Conservation (phyloP, 2,888 invertebrate genomes). For the Cheilosia vernalis region DNA sequence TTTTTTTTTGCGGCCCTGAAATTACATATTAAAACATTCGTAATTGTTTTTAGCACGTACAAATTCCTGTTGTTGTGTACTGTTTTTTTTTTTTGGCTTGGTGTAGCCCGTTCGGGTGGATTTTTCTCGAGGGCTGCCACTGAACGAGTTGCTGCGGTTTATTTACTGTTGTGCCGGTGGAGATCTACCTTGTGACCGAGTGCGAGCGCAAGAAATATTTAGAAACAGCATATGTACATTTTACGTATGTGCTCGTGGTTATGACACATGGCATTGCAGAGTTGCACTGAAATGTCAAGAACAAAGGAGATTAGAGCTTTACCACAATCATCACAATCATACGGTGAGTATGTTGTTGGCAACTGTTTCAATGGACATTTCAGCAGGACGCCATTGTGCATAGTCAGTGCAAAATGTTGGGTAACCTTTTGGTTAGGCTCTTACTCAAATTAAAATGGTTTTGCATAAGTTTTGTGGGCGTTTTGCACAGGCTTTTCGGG, state of each 20-base stretch:
- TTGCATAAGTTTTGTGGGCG: too few species aligned
- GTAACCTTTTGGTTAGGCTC: too few species aligned
- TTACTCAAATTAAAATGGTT: too few species aligned
- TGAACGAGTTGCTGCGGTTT: slow-evolving; percentile 23
- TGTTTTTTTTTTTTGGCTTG: not conserved
- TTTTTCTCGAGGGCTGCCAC: not conserved
- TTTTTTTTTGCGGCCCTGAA: slow-evolving; percentile 28
- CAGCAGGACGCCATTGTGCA: too few species aligned
- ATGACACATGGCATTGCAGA: not conserved
- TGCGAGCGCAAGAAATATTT: slow-evolving; percentile 1
- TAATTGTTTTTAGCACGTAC: slow-evolving; percentile 59
- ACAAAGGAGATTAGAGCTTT: not conserved
- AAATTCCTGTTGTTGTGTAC: slow-evolving; percentile 18
- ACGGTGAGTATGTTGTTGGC: too few species aligned
- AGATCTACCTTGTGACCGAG: slow-evolving; percentile 29
- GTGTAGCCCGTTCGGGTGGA: slow-evolving; percentile 9
- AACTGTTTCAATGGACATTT: too few species aligned
- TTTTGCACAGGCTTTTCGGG: too few species aligned
- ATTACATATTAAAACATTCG: slow-evolving; percentile 48
- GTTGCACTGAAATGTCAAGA: not conserved
- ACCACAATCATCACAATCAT: too few species aligned
- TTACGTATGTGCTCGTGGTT: not conserved
- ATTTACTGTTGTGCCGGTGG: slow-evolving; percentile 8
- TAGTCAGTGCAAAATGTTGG: too few species aligned
- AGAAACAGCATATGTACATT: not conserved